Percentiles rank a stretch among this genome's conserved stretches.
These are phyloP conservation scores for Tenthredo livida DNA, from an alignment of 2,888 invertebrate species.

Conservation along the genomic window DNA sequence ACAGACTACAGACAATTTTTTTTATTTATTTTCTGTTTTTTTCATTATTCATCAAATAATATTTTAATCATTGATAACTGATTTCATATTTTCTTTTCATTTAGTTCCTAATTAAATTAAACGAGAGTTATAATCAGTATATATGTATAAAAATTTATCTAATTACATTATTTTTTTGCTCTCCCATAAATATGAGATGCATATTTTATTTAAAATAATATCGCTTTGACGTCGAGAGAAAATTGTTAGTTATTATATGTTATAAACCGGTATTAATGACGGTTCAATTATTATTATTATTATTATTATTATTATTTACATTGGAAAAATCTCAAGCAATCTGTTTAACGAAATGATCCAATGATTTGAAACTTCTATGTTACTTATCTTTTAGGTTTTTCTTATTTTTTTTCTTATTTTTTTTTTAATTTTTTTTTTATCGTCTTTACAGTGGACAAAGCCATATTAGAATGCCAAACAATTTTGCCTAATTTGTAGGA, in stretches of 20 bases:
- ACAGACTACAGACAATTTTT: not conserved
- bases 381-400: constrained; percentile 29
- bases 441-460: constrained; percentile 56
- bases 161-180: not conserved
- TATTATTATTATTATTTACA: not conserved
- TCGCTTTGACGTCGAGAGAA: not conserved
- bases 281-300: not conserved
- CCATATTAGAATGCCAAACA: constrained; percentile 70
- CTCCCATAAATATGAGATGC: not conserved
- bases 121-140: not conserved
- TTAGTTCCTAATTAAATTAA: constrained; percentile 58
- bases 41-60: constrained; percentile 3
- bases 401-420: not conserved
- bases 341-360: not conserved
- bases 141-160: constrained; percentile 3
- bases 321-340: constrained; percentile 5
- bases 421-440: not conserved
- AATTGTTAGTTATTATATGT: constrained; percentile 22
- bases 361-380: constrained; percentile 21
- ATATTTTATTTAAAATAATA: constrained; percentile 6
- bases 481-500: constrained; percentile 49
- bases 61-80: not conserved
- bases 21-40: not conserved
- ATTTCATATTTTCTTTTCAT: constrained; percentile 36
- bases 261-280: not conserved